Conservation (phyloP, 1,140 invertebrate species). For the Andrena cerasifolii region DNA sequence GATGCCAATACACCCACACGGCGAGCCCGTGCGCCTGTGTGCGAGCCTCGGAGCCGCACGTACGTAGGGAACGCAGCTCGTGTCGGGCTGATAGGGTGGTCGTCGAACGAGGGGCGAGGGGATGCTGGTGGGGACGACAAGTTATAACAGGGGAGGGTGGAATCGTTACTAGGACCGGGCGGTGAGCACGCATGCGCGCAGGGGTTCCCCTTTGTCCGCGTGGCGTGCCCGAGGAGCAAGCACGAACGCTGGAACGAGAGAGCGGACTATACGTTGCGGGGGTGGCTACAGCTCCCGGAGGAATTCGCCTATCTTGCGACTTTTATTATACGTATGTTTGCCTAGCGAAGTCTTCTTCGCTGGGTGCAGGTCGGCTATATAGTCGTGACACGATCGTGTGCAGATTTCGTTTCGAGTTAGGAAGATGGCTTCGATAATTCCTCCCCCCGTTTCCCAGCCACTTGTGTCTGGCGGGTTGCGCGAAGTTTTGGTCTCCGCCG, state of each 20-base stretch:
- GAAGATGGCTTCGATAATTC: neutral
- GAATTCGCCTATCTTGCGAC: constrained; percentile 75
- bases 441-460: neutral
- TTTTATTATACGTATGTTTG: constrained; percentile 73
- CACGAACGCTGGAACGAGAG: constrained; percentile 18
- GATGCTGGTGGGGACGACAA: constrained; percentile 68
- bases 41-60: neutral
- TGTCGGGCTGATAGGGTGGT: constrained; percentile 37
- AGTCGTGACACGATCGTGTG: constrained; percentile 5
- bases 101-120: constrained; percentile 25
- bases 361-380: constrained; percentile 28
- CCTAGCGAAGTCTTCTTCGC: constrained; percentile 43
- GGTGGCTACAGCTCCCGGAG: constrained; percentile 62
- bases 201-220: constrained; percentile 74
- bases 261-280: neutral
- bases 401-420: constrained; percentile 31
- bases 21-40: neutral
- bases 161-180: constrained; percentile 79
- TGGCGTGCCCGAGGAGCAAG: constrained; percentile 37
- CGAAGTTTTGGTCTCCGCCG: neutral
- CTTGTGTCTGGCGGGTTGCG: neutral
- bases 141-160: constrained; percentile 67
- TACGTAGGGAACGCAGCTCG: constrained; percentile 24
- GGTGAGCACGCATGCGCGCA: constrained; percentile 76
- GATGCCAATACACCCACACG: neutral